Percentiles rank a stretch among this genome's conserved stretches.
phyloP scores from a whole-genome alignment of 2,797 vertebrate genomes.

The Girardinus metallicus region DNA sequence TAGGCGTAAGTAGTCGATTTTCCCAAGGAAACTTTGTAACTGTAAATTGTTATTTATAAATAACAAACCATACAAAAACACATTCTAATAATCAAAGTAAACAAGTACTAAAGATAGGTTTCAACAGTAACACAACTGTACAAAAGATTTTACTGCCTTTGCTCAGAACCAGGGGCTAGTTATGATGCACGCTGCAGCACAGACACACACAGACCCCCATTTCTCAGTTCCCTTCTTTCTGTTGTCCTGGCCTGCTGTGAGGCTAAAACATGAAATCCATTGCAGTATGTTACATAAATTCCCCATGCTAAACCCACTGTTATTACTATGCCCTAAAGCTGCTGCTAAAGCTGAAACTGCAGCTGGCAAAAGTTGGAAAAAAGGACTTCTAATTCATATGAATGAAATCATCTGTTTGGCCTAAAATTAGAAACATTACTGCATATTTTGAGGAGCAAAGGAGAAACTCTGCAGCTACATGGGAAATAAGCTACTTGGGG shows the following conservation, averaged over 20 bases:
- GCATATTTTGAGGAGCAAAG: not conserved
- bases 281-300: slow-evolving; percentile 4
- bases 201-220: not conserved
- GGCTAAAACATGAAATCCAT: not conserved
- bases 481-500: not conserved
- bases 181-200: not conserved
- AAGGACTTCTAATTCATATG: not conserved
- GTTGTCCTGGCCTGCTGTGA: not conserved
- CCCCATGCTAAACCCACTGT: not conserved
- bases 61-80: not conserved
- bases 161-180: not conserved
- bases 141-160: not conserved
- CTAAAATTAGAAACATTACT: not conserved
- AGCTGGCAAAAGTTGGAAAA: not conserved
- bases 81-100: not conserved
- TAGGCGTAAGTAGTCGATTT: not conserved
- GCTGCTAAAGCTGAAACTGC: not conserved
- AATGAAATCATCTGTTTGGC: not conserved
- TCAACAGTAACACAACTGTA: not conserved
- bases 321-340: slow-evolving; percentile 1
- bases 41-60: not conserved
- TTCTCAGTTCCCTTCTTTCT: not conserved
- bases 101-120: not conserved
- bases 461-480: not conserved
- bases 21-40: not conserved